These are phyloP conservation scores for Onthophagus taurus DNA, from an alignment of 1,140 invertebrate genomes.

Conservation along the genomic window DNA sequence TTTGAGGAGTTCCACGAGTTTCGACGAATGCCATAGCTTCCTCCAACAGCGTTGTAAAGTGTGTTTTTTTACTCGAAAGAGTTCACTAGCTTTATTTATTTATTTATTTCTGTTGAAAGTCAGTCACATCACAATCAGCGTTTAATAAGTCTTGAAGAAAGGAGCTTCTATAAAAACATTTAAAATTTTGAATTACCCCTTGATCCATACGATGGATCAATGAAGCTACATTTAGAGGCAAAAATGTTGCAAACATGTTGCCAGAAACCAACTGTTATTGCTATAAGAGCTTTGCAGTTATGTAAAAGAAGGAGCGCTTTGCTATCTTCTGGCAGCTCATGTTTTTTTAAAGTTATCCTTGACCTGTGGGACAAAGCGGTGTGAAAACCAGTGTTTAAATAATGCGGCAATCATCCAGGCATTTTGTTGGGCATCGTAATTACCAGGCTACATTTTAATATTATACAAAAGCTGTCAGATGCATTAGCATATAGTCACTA, in stretches of 20 bases:
- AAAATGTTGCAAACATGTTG: constrained; percentile 17
- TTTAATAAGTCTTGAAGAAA: background rate
- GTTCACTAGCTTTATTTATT: background rate
- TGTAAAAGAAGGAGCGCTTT: background rate
- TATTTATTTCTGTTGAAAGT: constrained; percentile 1
- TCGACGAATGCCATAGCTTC: no score
- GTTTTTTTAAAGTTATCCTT: constrained; percentile 17
- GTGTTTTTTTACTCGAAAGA: background rate
- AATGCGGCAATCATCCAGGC: constrained; percentile 34
- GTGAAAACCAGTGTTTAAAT: constrained; percentile 34
- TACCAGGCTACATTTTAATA: background rate
- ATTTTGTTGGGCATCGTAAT: constrained; percentile 19
- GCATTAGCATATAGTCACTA: no score
- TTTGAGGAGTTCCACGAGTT: no score
- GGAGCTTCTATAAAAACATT: constrained; percentile 15
- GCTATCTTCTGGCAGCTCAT: constrained; percentile 1
- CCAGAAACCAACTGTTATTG: background rate
- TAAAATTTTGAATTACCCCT: constrained; percentile 19
- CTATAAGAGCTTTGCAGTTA: background rate
- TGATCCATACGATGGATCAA: constrained; percentile 30
- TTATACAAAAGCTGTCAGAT: no score
- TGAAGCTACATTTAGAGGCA: constrained; percentile 27
- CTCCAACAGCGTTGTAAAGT: background rate
- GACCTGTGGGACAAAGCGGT: constrained; percentile 32
- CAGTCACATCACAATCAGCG: background rate